Evolutionary conservation across 2,888 invertebrate genomes (phyloP).

Genomic region (Polydrusus cervinus): DNA sequence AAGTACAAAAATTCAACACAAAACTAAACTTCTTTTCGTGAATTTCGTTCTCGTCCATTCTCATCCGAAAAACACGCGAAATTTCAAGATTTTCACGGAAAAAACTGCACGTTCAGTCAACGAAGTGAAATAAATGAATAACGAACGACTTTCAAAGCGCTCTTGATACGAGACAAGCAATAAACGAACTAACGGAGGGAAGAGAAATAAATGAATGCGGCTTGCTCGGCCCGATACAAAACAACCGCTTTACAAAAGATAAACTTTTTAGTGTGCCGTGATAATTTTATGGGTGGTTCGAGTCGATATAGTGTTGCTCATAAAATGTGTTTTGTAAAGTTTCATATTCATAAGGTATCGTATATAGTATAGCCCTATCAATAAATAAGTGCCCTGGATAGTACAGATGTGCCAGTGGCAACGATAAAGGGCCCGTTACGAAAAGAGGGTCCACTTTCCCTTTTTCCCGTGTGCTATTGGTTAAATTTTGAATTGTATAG

Average conservation of each 20-base stretch:
- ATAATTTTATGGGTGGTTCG: slow-evolving; percentile 59
- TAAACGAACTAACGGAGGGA: slow-evolving; percentile 57
- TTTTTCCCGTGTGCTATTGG: too few relatives aligned
- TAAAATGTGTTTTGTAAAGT: too few relatives aligned
- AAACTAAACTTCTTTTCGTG: slow-evolving; percentile 2
- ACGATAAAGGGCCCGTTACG: too few relatives aligned
- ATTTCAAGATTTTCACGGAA: slow-evolving; percentile 18
- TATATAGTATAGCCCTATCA: too few relatives aligned
- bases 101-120: slow-evolving; percentile 21
- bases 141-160: slow-evolving; percentile 47
- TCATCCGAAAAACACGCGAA: slow-evolving; percentile 28
- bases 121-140: slow-evolving; percentile 35
- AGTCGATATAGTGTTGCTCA: slow-evolving; percentile 53
- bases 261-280: slow-evolving; percentile 65
- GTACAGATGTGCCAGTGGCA: too few relatives aligned
- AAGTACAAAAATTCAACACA: background rate
- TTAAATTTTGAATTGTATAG: too few relatives aligned
- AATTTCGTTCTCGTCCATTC: slow-evolving; percentile 29
- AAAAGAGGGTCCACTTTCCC: too few relatives aligned
- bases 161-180: slow-evolving; percentile 52
- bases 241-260: slow-evolving; percentile 66
- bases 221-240: slow-evolving; percentile 61
- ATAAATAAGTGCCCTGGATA: too few relatives aligned
- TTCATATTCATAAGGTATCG: too few relatives aligned
- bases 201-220: slow-evolving; percentile 63